These are phyloP conservation scores for Electrona antarctica DNA, from an alignment of 2,113 vertebrate genomes.

Conservation along the genomic window DNA sequence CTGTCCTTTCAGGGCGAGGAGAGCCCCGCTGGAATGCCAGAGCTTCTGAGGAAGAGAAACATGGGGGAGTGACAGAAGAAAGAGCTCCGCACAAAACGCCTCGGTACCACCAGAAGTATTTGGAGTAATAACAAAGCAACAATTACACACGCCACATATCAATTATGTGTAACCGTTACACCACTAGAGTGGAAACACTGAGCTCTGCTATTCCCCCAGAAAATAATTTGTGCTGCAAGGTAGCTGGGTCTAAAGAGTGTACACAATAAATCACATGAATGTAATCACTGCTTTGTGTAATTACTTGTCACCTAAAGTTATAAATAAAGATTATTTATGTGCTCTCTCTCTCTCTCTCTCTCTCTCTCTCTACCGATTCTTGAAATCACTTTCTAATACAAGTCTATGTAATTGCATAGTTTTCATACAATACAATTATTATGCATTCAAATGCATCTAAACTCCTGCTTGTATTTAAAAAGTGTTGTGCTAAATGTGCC, in stretches of 20 bases:
- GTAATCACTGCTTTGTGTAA: slow-evolving; percentile 55
- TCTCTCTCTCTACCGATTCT: slow-evolving; percentile 13
- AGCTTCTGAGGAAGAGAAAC: background rate
- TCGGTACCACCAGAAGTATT: slow-evolving; percentile 54
- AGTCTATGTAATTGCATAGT: too few relatives aligned
- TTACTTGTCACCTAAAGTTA: slow-evolving; percentile 34
- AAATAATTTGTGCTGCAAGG: slow-evolving; percentile 41
- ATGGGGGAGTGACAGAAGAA: background rate
- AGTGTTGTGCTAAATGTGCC: too few relatives aligned
- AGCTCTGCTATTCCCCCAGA: slow-evolving; percentile 52
- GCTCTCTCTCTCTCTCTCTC: slow-evolving; percentile 51
- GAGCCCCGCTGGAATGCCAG: slow-evolving; percentile 49
- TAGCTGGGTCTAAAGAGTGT: slow-evolving; percentile 24
- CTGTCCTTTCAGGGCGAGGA: slow-evolving; percentile 28
- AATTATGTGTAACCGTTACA: slow-evolving; percentile 59
- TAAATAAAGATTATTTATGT: slow-evolving; percentile 57
- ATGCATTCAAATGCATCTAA: too few relatives aligned
- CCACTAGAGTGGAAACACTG: slow-evolving; percentile 42
- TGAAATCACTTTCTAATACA: too few relatives aligned
- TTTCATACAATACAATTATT: too few relatives aligned
- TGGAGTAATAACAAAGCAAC: slow-evolving; percentile 68
- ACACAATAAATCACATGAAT: slow-evolving; percentile 54
- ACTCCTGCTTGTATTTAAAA: too few relatives aligned
- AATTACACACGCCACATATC: slow-evolving; percentile 63
- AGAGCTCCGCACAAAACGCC: slow-evolving; percentile 30